Base-by-base conservation (phyloP, 2,113 vertebrate species). In the Rhynchomys soricoides region DNA sequence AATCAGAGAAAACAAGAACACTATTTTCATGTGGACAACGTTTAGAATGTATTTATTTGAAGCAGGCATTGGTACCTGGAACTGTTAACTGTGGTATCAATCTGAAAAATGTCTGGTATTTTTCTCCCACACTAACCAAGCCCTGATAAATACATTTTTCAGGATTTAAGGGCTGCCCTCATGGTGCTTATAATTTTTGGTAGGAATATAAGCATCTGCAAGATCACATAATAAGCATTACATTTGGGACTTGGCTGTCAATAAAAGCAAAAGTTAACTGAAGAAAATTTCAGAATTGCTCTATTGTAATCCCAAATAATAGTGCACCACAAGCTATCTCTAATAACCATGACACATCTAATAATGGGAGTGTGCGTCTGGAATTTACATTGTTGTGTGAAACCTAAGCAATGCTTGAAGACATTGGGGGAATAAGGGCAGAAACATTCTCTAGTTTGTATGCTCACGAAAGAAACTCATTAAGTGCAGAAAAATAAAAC, bases 401-500 rank as follows among this genome's bases (percentile, higher is more conserved):
- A 75, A 52, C 29, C 68, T 29, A 45, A 85, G 12, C 8, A 78
- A 85, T 21, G 21, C 71, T 78, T 78, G 55, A 59, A 94, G 5
- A 74, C 50, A 6, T 93, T 59, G 73, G 24, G 13, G 7, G 45
- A 78, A 57, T 21, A 93, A 66, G 52, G 9, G 16, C 4, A 86
- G 13, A 70, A 59, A 83, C 59, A 91, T 82, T 68, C 77, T 81
- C 70, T 26, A 77, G 29, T 71, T 29, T 52, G 37, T 59, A 45
- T 50, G 52, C 9, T 45, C 24, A 77, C 43, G 82, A 34, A 75
- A 77, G 3, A 62, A 8, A 64, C 19, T 34, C 64, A 45, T 43
- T 77, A 55, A 90, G 59, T 59, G 29, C 55, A 70, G 74, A 15
- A 82, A 29, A 96, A 66, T 66, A 24, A n/a, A 92, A 45, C 13